These are phyloP conservation scores for Micronycteris hirsuta DNA, from an alignment of 2,113 vertebrate species.

Conservation along the genomic window DNA sequence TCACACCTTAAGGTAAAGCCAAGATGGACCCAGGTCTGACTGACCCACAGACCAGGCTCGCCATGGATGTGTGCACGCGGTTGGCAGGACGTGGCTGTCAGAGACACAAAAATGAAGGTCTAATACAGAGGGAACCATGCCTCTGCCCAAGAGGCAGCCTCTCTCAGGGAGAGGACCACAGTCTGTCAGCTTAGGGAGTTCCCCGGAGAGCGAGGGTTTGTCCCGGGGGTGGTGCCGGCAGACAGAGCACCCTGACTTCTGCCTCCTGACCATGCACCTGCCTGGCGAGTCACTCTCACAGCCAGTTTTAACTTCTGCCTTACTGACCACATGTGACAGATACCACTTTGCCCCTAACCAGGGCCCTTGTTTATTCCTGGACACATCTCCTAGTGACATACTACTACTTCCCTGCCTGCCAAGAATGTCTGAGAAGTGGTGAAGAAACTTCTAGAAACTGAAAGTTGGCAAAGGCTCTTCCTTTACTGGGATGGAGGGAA, in stretches of 20 bases:
- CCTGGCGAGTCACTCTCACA: fast-evolving
- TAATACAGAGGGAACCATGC: too few species aligned
- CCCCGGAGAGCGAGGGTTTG: neutral
- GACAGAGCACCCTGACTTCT: neutral
- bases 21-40: too few species aligned
- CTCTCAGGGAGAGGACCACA: neutral
- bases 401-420: neutral
- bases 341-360: neutral
- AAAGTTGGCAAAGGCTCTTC: neutral
- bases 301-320: neutral
- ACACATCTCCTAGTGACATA: fast-evolving
- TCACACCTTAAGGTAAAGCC: neutral
- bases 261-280: fast-evolving
- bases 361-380: neutral
- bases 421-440: neutral
- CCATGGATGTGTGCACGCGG: fast-evolving
- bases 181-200: neutral
- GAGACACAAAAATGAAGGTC: neutral
- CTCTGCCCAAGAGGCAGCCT: fast-evolving
- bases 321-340: neutral
- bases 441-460: neutral
- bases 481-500: neutral
- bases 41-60: fast-evolving
- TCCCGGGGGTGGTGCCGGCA: too few species aligned
- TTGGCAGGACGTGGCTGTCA: fast-evolving